A percentile compares a stretch with the other conserved stretches of the same genome.
These are phyloP conservation scores for Cryptomyrus ogoouensis DNA, from an alignment of 2,113 vertebrate genomes.

Conservation along the genomic window DNA sequence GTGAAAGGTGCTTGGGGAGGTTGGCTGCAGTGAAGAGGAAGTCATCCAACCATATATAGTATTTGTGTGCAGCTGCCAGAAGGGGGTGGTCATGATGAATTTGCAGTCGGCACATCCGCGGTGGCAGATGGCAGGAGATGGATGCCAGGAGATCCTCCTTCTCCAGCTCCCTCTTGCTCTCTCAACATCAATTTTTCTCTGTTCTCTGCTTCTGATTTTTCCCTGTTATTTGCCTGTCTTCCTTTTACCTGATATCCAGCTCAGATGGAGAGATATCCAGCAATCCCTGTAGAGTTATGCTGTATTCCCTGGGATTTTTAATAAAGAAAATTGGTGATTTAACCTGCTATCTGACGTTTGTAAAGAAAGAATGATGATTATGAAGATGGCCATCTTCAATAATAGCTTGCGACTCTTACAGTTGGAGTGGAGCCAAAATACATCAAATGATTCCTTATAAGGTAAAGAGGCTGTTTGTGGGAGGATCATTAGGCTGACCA, in stretches of 20 bases:
- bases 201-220: background rate
- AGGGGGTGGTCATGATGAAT: background rate
- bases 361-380: background rate
- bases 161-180: background rate
- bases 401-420: background rate
- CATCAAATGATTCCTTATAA: background rate
- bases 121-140: background rate
- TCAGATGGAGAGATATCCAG: background rate
- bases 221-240: background rate
- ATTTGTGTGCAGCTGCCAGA: background rate
- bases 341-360: background rate
- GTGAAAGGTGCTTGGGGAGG: background rate
- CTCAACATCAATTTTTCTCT: background rate
- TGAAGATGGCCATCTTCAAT: background rate
- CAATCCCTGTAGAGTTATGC: background rate
- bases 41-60: background rate
- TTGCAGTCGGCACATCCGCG: background rate
- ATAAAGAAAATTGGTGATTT: background rate
- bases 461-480: background rate
- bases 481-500: background rate
- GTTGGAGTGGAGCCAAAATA: background rate
- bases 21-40: background rate
- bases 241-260: background rate
- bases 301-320: background rate
- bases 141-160: background rate